Conservation (phyloP, 2,888 invertebrate genomes). For the Maniola hyperantus region DNA sequence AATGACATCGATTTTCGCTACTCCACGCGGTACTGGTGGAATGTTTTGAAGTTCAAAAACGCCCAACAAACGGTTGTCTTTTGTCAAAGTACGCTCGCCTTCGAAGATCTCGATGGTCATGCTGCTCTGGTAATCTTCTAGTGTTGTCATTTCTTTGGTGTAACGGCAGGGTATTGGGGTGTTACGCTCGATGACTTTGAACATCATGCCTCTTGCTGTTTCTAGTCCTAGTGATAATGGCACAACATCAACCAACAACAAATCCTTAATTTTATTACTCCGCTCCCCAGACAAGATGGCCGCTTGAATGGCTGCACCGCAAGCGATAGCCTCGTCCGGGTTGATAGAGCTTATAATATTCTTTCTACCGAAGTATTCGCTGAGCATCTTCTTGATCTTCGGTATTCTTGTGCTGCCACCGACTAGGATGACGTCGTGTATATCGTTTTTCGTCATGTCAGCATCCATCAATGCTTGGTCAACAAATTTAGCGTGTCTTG, state of each 20-base stretch:
- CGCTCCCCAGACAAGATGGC: constrained; percentile 55
- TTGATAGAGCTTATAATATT: constrained; percentile 55
- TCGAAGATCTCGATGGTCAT: constrained; percentile 71
- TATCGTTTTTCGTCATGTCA: constrained; percentile 52
- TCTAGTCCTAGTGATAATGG: constrained; percentile 67
- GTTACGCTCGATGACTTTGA: constrained; percentile 61
- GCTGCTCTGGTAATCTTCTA: constrained; percentile 62
- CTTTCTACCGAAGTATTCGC: constrained; percentile 55
- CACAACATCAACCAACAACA: constrained; percentile 61
- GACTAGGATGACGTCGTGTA: constrained; percentile 58
- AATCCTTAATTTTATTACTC: constrained; percentile 51
- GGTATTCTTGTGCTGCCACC: constrained; percentile 70
- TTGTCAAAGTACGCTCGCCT: constrained; percentile 63
- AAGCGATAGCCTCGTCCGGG: constrained; percentile 68
- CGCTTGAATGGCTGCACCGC: constrained; percentile 68
- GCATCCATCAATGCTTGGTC: constrained; percentile 57
- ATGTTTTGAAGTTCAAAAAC: constrained; percentile 60
- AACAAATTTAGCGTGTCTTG: constrained; percentile 52
- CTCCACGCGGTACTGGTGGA: constrained; percentile 64
- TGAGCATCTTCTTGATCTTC: constrained; percentile 56
- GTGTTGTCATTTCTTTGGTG: constrained; percentile 63
- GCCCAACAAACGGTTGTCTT: constrained; percentile 64
- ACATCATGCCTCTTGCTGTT: constrained; percentile 65
- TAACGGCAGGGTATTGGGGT: constrained; percentile 61
- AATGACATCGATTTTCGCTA: constrained; percentile 62